phyloP scores from a whole-genome alignment of 2,888 invertebrate species.

The Deilephila elpenor region DNA sequence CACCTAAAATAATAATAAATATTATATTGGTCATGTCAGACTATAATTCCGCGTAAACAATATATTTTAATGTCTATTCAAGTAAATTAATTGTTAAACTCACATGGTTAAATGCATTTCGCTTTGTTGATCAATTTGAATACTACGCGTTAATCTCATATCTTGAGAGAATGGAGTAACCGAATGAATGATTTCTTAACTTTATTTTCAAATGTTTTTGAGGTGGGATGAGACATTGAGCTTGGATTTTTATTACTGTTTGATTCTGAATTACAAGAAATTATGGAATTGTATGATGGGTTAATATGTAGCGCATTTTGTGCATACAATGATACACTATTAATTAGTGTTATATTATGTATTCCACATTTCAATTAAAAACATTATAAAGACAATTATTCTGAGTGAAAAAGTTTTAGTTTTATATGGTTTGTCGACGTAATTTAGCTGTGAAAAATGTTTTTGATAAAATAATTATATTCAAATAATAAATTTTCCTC shows the following conservation, averaged over 20 bases:
- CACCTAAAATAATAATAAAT: not conserved
- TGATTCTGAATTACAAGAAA: too few species aligned
- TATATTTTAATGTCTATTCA: not conserved
- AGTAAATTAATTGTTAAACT: not conserved
- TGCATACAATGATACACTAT: not conserved
- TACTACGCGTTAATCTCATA: not conserved
- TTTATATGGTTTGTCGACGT: slow-evolving; percentile 4
- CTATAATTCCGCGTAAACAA: not conserved
- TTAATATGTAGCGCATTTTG: too few species aligned
- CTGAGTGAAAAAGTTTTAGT: not conserved
- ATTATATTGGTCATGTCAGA: slow-evolving; percentile 18
- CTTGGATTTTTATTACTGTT: too few species aligned
- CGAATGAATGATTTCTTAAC: slow-evolving; percentile 9
- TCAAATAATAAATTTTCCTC: slow-evolving; percentile 1
- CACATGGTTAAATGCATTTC: slow-evolving; percentile 3
- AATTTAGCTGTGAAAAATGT: slow-evolving; percentile 5
- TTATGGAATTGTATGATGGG: too few species aligned
- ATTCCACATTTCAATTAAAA: not conserved
- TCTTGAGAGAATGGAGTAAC: not conserved
- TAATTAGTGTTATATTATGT: not conserved
- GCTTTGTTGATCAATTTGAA: slow-evolving; percentile 11
- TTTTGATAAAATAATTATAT: not conserved
- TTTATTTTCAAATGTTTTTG: slow-evolving; percentile 2
- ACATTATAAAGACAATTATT: not conserved
- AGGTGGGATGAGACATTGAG: not conserved